Conservation (phyloP, 2,888 invertebrate genomes). For the Apodemia hepburni region DNA sequence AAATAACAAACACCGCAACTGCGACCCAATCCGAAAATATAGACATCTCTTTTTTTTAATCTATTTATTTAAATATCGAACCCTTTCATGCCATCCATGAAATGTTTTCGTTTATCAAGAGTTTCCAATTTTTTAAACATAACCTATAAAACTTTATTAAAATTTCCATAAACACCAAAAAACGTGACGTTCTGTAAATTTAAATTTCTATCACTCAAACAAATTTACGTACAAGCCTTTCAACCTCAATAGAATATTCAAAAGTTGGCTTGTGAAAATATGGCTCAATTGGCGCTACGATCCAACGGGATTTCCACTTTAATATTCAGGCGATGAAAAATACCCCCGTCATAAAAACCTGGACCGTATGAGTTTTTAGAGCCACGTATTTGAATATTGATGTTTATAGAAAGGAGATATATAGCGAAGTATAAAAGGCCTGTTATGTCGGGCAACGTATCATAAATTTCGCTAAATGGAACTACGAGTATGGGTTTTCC, state of each 20-base stretch:
- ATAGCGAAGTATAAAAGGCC: constrained; percentile 40
- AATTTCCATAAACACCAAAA: not conserved
- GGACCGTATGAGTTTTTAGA: constrained; percentile 68
- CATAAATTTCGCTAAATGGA: constrained; percentile 42
- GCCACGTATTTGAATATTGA: constrained; percentile 69
- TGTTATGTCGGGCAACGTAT: constrained; percentile 33
- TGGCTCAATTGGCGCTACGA: constrained; percentile 62
- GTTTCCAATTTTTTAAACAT: too few relatives aligned
- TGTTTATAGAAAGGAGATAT: constrained; percentile 58
- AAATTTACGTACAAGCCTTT: constrained; percentile 50
- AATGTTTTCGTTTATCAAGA: too few relatives aligned
- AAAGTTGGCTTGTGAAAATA: constrained; percentile 64
- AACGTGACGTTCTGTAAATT: constrained; percentile 19
- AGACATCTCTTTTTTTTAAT: too few relatives aligned
- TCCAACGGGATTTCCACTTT: constrained; percentile 62
- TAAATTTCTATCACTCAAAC: constrained; percentile 38
- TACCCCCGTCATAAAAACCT: constrained; percentile 66
- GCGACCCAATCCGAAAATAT: too few relatives aligned
- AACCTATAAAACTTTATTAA: too few relatives aligned
- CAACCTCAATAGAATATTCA: constrained; percentile 71
- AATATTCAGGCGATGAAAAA: constrained; percentile 73
- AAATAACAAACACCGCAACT: too few relatives aligned
- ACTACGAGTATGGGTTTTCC: constrained; percentile 31
- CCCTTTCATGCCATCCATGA: too few relatives aligned
- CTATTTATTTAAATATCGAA: too few relatives aligned